Conservation (phyloP, 2,797 vertebrate genomes). For the Sylvilagus floridanus region DNA sequence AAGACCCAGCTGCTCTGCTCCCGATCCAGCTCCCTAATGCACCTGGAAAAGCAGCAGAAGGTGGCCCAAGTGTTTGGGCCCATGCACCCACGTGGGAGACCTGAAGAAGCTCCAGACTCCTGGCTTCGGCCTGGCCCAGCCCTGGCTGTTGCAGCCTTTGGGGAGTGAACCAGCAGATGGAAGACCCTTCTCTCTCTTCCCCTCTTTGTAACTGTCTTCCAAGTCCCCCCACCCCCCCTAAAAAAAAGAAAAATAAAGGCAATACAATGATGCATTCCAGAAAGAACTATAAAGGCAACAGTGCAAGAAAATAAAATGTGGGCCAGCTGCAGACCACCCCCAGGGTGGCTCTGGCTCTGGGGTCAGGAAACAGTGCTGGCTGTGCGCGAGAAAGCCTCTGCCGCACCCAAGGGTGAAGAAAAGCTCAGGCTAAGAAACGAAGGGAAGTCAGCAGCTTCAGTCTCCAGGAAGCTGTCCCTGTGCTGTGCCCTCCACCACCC, state of each 20-base stretch:
- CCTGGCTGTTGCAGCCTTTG: too few species aligned
- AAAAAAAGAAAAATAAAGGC: neutral
- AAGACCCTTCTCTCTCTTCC: too few species aligned
- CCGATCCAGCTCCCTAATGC: too few species aligned
- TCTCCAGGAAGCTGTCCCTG: neutral
- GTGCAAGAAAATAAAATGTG: rapidly evolving
- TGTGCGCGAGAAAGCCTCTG: neutral
- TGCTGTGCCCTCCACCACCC: neutral
- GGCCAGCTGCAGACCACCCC: neutral
- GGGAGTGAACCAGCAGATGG: too few species aligned
- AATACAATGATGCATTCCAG: neutral
- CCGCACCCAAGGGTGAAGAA: neutral
- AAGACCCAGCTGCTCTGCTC: too few species aligned
- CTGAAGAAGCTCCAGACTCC: too few species aligned
- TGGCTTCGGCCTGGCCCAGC: too few species aligned
- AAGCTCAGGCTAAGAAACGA: neutral
- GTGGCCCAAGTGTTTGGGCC: too few species aligned
- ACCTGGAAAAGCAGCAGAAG: too few species aligned
- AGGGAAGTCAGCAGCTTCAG: neutral
- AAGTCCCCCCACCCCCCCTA: neutral
- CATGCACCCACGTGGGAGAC: too few species aligned
- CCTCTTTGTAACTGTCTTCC: too few species aligned
- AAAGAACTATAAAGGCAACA: neutral
- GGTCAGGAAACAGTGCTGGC: neutral
- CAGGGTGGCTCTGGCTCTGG: neutral